phyloP scores from a whole-genome alignment of 2,797 vertebrate genomes.

The Acanthurus tractus region DNA sequence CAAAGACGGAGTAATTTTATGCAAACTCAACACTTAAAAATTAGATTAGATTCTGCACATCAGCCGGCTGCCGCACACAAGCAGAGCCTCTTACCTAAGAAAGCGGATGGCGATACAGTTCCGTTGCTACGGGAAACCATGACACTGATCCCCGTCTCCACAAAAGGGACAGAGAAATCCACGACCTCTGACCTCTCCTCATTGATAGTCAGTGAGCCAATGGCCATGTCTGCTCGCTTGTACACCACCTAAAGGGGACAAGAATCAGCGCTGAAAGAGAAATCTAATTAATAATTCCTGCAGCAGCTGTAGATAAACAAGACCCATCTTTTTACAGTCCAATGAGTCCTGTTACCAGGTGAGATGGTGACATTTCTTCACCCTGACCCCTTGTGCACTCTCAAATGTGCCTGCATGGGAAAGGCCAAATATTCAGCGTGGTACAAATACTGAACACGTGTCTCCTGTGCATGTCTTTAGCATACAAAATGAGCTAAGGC shows the following conservation, averaged over 20 bases:
- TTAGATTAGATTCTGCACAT: slow-evolving; percentile 61
- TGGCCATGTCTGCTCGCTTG: slow-evolving; percentile 94
- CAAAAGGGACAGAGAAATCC: slow-evolving; percentile 95
- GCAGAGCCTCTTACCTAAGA: slow-evolving; percentile 87
- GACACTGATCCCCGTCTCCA: slow-evolving; percentile 95
- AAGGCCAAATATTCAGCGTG: slow-evolving; percentile 35
- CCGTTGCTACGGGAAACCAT: slow-evolving; percentile 96
- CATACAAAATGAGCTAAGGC: slow-evolving; percentile 63
- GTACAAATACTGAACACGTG: slow-evolving; percentile 60
- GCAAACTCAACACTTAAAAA: slow-evolving; percentile 71
- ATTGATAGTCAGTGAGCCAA: slow-evolving; percentile 94
- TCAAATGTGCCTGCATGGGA: slow-evolving; percentile 35
- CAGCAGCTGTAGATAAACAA: slow-evolving; percentile 20
- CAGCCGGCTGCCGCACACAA: slow-evolving; percentile 18
- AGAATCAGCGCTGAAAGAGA: slow-evolving; percentile 25
- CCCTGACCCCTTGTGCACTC: slow-evolving; percentile 49
- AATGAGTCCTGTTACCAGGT: slow-evolving; percentile 38
- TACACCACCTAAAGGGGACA: slow-evolving; percentile 89
- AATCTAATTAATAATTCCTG: slow-evolving; percentile 41
- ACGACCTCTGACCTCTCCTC: slow-evolving; percentile 94
- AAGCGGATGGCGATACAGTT: slow-evolving; percentile 94
- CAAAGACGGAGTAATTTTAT: slow-evolving; percentile 65
- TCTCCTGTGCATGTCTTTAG: slow-evolving; percentile 67
- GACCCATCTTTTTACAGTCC: slow-evolving; percentile 26
- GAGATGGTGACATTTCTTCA: slow-evolving; percentile 40